These are phyloP conservation scores for Choloepus hoffmanni DNA, from an alignment of 2,113 vertebrate species.

Conservation along the genomic window DNA sequence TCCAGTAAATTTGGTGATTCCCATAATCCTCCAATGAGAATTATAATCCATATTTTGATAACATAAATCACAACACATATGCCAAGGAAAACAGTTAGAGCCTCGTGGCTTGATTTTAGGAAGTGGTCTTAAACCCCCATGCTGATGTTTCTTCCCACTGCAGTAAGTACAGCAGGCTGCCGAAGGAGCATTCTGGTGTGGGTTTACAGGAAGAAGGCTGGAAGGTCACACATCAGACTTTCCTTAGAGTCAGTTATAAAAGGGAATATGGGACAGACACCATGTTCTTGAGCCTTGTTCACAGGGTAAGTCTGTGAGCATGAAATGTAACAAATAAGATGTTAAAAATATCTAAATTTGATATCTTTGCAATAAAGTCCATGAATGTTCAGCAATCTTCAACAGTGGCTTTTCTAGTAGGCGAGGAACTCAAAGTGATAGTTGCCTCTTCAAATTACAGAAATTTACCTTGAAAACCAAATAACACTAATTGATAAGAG, in stretches of 20 bases:
- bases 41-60: slow-evolving; percentile 44
- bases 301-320: background rate
- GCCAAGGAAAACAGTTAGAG: slow-evolving; percentile 54
- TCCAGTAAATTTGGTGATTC: background rate
- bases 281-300: background rate
- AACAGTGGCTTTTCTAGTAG: background rate
- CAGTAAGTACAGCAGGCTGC: background rate
- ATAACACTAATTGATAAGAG: background rate
- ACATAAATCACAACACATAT: background rate
- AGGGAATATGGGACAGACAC: background rate
- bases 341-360: background rate
- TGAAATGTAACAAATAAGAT: background rate
- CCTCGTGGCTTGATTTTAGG: slow-evolving; percentile 41
- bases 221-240: background rate
- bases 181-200: background rate
- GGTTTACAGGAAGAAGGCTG: slow-evolving; percentile 16
- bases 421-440: background rate
- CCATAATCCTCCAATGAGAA: slow-evolving; percentile 43
- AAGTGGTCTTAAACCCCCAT: background rate
- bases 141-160: background rate
- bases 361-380: background rate
- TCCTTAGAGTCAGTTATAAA: background rate
- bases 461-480: slow-evolving; percentile 47
- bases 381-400: background rate
- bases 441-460: background rate